Conservation (phyloP, 2,113 vertebrate genomes). For the Chloropsis hardwickii region DNA sequence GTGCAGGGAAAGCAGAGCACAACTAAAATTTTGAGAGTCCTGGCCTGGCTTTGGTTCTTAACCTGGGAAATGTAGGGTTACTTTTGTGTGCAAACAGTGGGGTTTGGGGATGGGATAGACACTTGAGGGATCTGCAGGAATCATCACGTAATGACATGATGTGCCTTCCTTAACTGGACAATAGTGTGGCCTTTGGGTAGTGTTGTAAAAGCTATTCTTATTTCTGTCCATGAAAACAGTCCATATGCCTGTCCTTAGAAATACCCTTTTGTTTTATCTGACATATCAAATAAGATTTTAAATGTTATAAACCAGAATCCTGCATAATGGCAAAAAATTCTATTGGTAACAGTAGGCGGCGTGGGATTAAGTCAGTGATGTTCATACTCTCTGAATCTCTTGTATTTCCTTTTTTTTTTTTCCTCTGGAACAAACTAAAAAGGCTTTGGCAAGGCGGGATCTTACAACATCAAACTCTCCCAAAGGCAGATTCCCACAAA, state of each 20-base stretch:
- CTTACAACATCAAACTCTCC: conserved; percentile 53
- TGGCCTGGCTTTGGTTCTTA: neutral
- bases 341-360: neutral
- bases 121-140: neutral
- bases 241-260: neutral
- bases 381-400: neutral
- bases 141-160: neutral
- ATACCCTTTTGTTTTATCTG: neutral
- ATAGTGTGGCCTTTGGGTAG: neutral
- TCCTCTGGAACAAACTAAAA: conserved; percentile 3
- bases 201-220: neutral
- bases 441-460: conserved; percentile 50
- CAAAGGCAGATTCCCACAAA: conserved; percentile 70
- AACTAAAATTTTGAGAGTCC: neutral
- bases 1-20: neutral
- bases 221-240: neutral
- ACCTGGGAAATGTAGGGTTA: neutral
- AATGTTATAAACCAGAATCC: neutral
- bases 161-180: neutral
- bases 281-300: neutral
- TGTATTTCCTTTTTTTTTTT: neutral
- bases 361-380: neutral
- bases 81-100: neutral
- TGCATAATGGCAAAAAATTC: neutral
- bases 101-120: neutral